Percentiles rank a stretch among this genome's conserved stretches.
phyloP scores from a whole-genome alignment of 2,888 invertebrate species.

The Nebria salina region DNA sequence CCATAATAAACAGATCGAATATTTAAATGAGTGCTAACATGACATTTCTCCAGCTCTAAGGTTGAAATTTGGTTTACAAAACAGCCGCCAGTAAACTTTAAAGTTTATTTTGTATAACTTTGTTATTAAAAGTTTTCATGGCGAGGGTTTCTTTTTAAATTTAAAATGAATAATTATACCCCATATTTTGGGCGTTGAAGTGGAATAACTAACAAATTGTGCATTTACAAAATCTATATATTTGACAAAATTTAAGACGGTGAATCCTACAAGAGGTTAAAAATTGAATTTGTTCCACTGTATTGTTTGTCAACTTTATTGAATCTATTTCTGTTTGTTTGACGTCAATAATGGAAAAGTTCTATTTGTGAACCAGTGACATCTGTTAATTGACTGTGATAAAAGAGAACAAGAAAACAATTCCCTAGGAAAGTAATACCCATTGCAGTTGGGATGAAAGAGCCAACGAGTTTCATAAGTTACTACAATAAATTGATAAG shows the following conservation, averaged over 20 bases:
- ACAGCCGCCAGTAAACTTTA: background rate
- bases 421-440: background rate
- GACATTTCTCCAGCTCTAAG: background rate
- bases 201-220: no score
- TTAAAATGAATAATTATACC: conserved; percentile 5
- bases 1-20: background rate
- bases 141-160: conserved; percentile 29
- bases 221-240: no score
- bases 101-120: conserved; percentile 22
- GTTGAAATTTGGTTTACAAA: conserved; percentile 1
- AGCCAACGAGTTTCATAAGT: background rate
- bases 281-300: background rate
- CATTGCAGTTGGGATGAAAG: background rate
- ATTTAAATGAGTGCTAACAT: background rate
- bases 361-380: background rate
- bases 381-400: background rate
- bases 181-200: background rate
- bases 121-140: conserved; percentile 14
- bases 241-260: background rate
- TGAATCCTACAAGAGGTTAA: background rate
- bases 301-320: background rate
- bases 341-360: conserved; percentile 16
- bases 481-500: conserved; percentile 7
- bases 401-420: background rate
- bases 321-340: background rate